Evolutionary conservation across 2,888 invertebrate species (phyloP).

Genomic region (Drosophila affinis): DNA sequence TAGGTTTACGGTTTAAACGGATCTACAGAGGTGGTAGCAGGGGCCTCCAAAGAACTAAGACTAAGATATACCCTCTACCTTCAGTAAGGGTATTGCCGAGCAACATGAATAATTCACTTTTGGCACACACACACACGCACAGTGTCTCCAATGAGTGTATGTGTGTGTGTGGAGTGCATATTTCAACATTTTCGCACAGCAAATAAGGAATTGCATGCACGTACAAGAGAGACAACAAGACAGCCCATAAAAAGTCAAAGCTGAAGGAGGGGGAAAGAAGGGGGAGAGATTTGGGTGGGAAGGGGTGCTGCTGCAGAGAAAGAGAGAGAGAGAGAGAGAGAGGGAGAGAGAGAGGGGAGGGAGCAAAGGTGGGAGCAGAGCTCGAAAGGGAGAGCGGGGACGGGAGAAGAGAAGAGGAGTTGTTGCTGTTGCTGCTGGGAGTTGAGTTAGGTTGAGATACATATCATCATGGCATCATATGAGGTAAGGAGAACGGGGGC

Average conservation of each 20-base stretch:
- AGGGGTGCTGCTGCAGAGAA: too few relatives aligned
- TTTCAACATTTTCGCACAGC: slow-evolving; percentile 66
- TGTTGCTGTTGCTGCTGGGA: neutral
- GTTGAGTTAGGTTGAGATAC: neutral
- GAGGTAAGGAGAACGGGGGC: neutral
- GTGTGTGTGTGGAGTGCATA: slow-evolving; percentile 22
- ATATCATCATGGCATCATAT: neutral
- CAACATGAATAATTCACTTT: slow-evolving; percentile 77
- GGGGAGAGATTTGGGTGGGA: neutral
- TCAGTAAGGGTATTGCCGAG: slow-evolving; percentile 16
- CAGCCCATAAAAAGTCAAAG: slow-evolving; percentile 39
- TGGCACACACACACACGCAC: slow-evolving; percentile 50
- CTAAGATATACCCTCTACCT: neutral
- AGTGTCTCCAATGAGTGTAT: neutral
- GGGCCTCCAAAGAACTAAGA: too few relatives aligned
- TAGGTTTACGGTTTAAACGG: too few relatives aligned
- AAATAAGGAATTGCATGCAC: slow-evolving; percentile 76
- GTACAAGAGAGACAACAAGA: slow-evolving; percentile 40
- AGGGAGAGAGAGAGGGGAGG: neutral
- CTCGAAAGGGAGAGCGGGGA: neutral
- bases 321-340: neutral
- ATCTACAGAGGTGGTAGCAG: too few relatives aligned
- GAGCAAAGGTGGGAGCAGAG: neutral
- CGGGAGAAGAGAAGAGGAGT: neutral
- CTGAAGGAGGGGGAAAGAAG: slow-evolving; percentile 13